Conservation (phyloP, 2,113 vertebrate species). For the Ptychochromis oligacanthus region DNA sequence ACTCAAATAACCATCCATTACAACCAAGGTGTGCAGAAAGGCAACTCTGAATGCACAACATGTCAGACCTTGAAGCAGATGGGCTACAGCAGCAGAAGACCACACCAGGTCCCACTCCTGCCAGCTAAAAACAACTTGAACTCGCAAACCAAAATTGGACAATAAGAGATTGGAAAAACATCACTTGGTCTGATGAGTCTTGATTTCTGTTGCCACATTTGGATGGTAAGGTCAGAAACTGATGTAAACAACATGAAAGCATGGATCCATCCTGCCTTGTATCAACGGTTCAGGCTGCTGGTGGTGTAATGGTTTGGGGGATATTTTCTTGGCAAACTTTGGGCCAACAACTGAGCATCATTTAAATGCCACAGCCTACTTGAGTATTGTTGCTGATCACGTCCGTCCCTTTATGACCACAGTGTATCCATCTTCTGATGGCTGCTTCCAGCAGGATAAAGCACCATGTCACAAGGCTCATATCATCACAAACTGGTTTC, state of each 20-base stretch:
- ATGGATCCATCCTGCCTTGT: not conserved
- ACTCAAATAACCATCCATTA: not conserved
- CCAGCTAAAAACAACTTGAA: not conserved
- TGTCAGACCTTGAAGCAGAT: not conserved
- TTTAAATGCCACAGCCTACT: not conserved
- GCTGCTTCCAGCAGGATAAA: too few species aligned
- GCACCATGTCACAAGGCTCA: too few species aligned
- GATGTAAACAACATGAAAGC: not conserved
- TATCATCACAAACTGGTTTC: too few species aligned
- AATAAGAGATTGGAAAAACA: not conserved
- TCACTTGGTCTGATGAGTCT: not conserved
- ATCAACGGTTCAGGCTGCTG: not conserved
- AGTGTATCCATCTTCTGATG: too few species aligned
- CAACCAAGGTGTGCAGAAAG: accelerated
- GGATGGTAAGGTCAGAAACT: not conserved
- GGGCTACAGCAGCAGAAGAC: too few species aligned
- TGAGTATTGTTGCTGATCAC: not conserved
- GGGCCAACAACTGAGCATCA: not conserved
- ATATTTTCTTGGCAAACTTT: not conserved
- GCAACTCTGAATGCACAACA: not conserved
- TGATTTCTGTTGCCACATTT: not conserved
- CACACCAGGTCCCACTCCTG: not conserved
- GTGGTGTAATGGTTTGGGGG: not conserved
- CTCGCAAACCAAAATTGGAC: too few species aligned
- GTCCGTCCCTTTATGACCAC: not conserved